Percentiles rank a stretch among this genome's conserved stretches.
Evolutionary conservation across 1,140 invertebrate genomes (phyloP).

Genomic region (Cydia pomonella): DNA sequence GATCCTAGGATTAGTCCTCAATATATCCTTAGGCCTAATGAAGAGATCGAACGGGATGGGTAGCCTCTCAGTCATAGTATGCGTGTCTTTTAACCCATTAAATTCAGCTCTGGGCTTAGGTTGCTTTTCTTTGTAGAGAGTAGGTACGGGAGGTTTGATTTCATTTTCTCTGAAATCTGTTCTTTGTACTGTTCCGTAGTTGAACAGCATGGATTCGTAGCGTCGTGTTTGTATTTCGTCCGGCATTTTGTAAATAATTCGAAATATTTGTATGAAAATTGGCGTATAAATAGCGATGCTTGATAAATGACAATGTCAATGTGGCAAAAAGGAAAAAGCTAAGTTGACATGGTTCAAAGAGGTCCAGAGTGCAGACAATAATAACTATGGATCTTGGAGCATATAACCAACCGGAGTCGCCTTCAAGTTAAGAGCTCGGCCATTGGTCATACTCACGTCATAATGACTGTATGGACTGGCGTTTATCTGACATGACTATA

Average conservation of each 20-base stretch:
- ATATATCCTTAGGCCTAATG: slow-evolving; percentile 47
- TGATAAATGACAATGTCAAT: background rate
- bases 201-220: slow-evolving; percentile 51
- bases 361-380: no score
- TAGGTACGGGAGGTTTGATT: slow-evolving; percentile 38
- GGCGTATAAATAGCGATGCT: background rate
- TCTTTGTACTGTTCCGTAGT: slow-evolving; percentile 48
- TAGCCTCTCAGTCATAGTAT: slow-evolving; percentile 49
- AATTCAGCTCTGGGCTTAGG: slow-evolving; percentile 34
- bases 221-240: slow-evolving; percentile 16
- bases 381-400: no score
- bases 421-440: no score
- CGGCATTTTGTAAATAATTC: slow-evolving; percentile 36
- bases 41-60: slow-evolving; percentile 45
- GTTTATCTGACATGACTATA: no score
- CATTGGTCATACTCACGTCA: no score
- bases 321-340: background rate
- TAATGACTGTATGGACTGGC: no score
- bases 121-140: slow-evolving; percentile 45
- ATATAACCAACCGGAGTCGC: no score
- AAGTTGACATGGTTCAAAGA: no score
- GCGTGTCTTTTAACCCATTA: slow-evolving; percentile 46
- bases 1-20: slow-evolving; percentile 47
- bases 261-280: slow-evolving; percentile 20
- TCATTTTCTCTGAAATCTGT: slow-evolving; percentile 46